Base-by-base conservation (phyloP, 1,140 invertebrate genomes). In the Homalodisca vitripennis region DNA sequence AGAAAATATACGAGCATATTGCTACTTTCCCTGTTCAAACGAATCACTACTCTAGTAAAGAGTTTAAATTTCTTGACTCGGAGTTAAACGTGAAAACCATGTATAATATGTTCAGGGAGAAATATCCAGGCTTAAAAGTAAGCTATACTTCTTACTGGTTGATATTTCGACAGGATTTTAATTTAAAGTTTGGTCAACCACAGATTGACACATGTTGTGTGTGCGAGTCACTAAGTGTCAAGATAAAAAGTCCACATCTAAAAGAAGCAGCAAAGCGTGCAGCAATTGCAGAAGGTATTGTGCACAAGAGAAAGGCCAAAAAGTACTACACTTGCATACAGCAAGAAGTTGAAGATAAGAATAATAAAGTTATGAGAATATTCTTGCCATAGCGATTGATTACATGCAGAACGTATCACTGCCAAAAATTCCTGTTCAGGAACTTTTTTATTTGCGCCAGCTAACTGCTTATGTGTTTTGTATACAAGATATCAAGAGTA, bases 251-350 rank as follows among this genome's bases (percentile, higher is more conserved):
- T n/a, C 34, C 32, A 17, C 31, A 24, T 46, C 64, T 66, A 32
- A 66, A 66, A 55, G 48, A 53, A 3, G 22, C 22, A 14, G 48
- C 48, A 12, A 13, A 24, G 12, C 22, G 48, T 3, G 12, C 48
- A 53, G 64, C 20, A 13, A 32, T 48, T 17, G 46, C 46, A 41
- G 73, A 78, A 75, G 74, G 70, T 67, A 53, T 68, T 66, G 73
- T 72, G 69, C 74, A 68, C 73, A 75, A 76, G 46, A 51, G 65
- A 24, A 57, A 41, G 66, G 63, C 46, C 46, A 71, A 72, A 68
- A 77, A 74, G 66, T 76, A 75, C 73, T 77, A 74, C 67, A 75
- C 31, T 55, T 73, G 68, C 71, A 70, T 73, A 64, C 73, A 71
- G 64, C 6, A 41, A 41, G 34, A 41, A 10, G 17, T 41, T 41